Conservation (phyloP, 2,888 invertebrate genomes). For the Biston betularia region DNA sequence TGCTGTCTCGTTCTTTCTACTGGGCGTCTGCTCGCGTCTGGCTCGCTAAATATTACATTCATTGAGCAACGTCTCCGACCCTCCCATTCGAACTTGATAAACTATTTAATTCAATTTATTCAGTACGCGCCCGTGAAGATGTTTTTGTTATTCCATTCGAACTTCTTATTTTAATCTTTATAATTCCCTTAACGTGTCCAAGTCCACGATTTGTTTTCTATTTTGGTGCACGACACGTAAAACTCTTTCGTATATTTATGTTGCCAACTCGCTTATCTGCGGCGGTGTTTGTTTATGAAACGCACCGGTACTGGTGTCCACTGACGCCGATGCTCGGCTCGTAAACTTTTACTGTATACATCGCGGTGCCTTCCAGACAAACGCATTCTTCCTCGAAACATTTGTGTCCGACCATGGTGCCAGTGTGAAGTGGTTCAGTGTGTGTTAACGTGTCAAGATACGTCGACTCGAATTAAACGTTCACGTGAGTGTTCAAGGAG, state of each 20-base stretch:
- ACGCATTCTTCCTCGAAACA: conserved; percentile 35
- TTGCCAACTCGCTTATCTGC: conserved; percentile 67
- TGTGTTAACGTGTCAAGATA: conserved; percentile 60
- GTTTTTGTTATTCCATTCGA: conserved; percentile 36
- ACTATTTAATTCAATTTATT: conserved; percentile 45
- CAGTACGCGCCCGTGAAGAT: conserved; percentile 29
- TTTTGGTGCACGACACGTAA: conserved; percentile 50
- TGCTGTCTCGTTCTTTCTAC: conserved; percentile 52
- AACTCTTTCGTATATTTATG: conserved; percentile 56
- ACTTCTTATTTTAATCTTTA: conserved; percentile 49
- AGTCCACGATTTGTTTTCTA: conserved; percentile 51
- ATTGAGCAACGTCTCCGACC: conserved; percentile 57
- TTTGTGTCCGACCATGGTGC: conserved; percentile 11
- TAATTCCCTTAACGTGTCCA: conserved; percentile 41
- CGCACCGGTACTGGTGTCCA: conserved; percentile 56
- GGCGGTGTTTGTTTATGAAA: conserved; percentile 70
- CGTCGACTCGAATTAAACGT: conserved; percentile 72
- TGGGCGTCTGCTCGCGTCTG: conserved; percentile 45
- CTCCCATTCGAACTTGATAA: conserved; percentile 48
- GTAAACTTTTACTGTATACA: conserved; percentile 55
- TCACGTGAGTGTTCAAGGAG: conserved; percentile 73
- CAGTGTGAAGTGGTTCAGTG: conserved; percentile 33
- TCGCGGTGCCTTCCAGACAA: conserved; percentile 44
- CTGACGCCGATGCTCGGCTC: conserved; percentile 46
- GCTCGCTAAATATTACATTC: conserved; percentile 61